phyloP scores from a whole-genome alignment of 1,140 invertebrate genomes.

The Drosophila rufa region DNA sequence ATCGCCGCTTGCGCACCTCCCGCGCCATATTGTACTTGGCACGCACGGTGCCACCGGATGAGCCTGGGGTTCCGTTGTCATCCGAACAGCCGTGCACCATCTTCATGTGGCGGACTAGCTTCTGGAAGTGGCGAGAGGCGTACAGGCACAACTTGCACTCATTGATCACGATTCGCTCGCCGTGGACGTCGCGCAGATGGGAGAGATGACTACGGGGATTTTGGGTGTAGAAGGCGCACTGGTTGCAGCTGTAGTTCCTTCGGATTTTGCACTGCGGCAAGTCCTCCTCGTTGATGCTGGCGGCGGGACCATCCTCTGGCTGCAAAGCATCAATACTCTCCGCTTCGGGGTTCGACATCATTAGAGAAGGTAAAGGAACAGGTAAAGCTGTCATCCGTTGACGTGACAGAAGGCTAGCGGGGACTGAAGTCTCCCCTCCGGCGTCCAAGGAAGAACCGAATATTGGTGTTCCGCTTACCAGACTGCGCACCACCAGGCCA shows the following conservation, averaged over 20 bases:
- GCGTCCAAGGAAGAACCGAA: constrained; percentile 29
- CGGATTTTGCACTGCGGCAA: constrained; percentile 91
- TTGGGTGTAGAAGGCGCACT: constrained; percentile 91
- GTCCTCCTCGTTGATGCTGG: constrained; percentile 84
- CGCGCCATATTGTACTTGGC: constrained; percentile 68
- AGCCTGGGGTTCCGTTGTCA: constrained; percentile 34
- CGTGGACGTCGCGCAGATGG: constrained; percentile 92
- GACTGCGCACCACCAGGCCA: constrained; percentile 87
- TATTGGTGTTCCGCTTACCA: constrained; percentile 85
- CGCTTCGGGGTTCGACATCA: not conserved
- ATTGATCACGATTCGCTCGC: constrained; percentile 91
- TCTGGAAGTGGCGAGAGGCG: constrained; percentile 94
- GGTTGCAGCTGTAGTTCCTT: constrained; percentile 90
- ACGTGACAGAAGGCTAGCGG: constrained; percentile 23
- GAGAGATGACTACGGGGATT: constrained; percentile 92
- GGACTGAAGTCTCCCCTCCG: constrained; percentile 4
- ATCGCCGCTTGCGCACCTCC: constrained; percentile 68
- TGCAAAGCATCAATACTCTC: not conserved
- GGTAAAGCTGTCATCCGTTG: constrained; percentile 23
- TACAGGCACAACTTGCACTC: constrained; percentile 93
- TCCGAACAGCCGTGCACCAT: constrained; percentile 89
- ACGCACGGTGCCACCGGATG: constrained; percentile 48
- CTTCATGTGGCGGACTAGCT: constrained; percentile 92
- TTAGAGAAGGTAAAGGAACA: not conserved
- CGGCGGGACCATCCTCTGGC: not conserved